Evolutionary conservation across 1,140 invertebrate species (phyloP), one percentile per base, ranked within the genome.

Genomic region (Philotrypesis tridentata): DNA sequence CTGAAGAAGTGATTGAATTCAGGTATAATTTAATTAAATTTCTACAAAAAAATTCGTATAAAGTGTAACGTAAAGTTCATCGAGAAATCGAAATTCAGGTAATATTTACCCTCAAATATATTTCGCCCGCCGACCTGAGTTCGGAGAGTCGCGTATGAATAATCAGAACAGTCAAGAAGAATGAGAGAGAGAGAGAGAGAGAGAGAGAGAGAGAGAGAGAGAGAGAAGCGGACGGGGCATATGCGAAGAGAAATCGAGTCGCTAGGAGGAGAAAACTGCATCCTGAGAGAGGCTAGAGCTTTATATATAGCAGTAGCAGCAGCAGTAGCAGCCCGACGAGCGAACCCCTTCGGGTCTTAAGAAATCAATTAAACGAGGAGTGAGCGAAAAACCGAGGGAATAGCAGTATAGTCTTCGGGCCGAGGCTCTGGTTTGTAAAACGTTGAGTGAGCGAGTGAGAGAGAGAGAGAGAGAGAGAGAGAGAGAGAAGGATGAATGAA

Each of bases 311-410:
- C 29, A n/a, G 27, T 5, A 61, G 60, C 7, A 25, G 27, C 84
- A 84, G 84, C 70, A 87, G 83, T n/a, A n/a, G n/a, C n/a, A 67
- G 25, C 33, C 2, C 21, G 67, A 68, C 9, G n/a, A 29, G 84
- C 84, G 86, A 90, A 89, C 87, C 88, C 89, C 88, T 90, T 89
- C 87, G 88, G 88, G 89, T 89, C 88, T 89, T 90, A 90, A 90
- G 89, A 90, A 90, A 90, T 90, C 89, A 90, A 90, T 90, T 90
- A 89, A 90, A 90, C 86, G 87, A 85, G 88, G 88, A 89, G 87
- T 83, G 79, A 72, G 72, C 31, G 55, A 33, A 72, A 68, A 60
- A 75, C 37, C 37, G 72, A 61, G 72, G 17, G 23, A 48, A 29
- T 43, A 71, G 63, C 48, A 67, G 81, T 55, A n/a, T n/a, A 76